Base-by-base conservation (phyloP, 2,113 vertebrate genomes). In the Stegostoma tigrinum region DNA sequence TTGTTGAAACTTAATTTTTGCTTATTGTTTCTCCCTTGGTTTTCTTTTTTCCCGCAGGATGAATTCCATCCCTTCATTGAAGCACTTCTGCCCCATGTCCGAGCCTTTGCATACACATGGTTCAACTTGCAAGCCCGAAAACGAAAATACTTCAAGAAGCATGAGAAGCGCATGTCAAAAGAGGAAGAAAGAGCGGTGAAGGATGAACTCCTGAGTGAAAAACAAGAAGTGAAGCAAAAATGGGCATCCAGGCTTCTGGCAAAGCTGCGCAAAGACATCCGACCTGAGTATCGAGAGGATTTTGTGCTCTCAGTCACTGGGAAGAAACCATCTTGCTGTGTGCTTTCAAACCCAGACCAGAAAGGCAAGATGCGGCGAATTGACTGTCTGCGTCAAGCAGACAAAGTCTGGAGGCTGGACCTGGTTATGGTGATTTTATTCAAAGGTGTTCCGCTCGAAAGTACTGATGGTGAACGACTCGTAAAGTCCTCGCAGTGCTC, bases 371-470 rank as follows among this genome's bases (percentile, higher is more conserved):
- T 99, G 98, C 97, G 99, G 97, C 97, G 99, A 97, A 99, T 99
- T 97, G 99, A 99, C 98, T 99, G 99, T 97, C 98, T 99, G 97
- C 98, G 99, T 96, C 99, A 99, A 98, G 99, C 99, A 96, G 99
- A 99, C 98, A 99, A 99, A 97, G 99, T 99, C 97, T 99, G 99
- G 99, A 98, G 99, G 96, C 97, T 99, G 98, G 99, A 99, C 98
- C 98, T 99, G 97, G 99, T 99, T 97, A 99, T 99, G 99, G 99
- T 99, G 98, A 99, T 99, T 98, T 98, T 99, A 98, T 99, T 99
- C 98, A 99, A 99, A 98, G 99, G 99, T 98, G 99, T 99, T 98
- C 99, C 99, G 96, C 99, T 99, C 95, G 99, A 99, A 98, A 99
- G 99, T 98, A 99, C 99, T 98, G 99, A 99, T 97, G 99, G 99